These are phyloP conservation scores for Hirtodrosophila histrioides DNA, from an alignment of 2,888 invertebrate species.

Conservation along the genomic window DNA sequence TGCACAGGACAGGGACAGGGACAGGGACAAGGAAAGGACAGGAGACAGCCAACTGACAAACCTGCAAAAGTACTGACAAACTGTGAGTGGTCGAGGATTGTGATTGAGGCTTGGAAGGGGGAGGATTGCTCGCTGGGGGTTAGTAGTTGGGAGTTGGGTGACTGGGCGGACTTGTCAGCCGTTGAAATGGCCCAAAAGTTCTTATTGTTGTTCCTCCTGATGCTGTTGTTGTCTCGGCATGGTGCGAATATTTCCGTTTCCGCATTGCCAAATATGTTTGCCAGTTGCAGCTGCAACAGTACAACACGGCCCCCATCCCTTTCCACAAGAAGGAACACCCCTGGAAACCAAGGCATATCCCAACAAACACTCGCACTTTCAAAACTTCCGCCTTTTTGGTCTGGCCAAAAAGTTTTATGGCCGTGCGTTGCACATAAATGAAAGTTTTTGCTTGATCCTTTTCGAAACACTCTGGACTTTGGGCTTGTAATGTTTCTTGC, in stretches of 20 bases:
- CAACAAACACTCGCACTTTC: constrained; percentile 76
- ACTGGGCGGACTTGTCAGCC: constrained; percentile 51
- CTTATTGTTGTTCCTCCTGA: constrained; percentile 38
- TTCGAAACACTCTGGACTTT: constrained; percentile 33
- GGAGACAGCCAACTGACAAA: constrained; percentile 45
- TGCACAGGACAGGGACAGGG: constrained; percentile 19
- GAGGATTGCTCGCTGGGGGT: background rate
- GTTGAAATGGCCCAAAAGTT: constrained; percentile 70
- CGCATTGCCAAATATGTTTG: constrained; percentile 78
- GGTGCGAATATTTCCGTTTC: constrained; percentile 81
- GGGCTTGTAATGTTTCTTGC: constrained; percentile 22
- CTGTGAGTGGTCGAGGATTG: constrained; percentile 53
- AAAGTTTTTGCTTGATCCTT: constrained; percentile 68
- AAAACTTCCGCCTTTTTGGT: constrained; percentile 58
- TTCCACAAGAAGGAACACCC: constrained; percentile 15
- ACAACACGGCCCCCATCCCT: background rate
- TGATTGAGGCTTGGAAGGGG: constrained; percentile 16
- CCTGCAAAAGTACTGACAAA: constrained; percentile 66
- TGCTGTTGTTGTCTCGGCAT: constrained; percentile 65
- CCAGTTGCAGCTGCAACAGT: constrained; percentile 54
- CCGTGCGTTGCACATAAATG: constrained; percentile 77
- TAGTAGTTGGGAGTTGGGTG: background rate
- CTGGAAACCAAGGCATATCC: too few relatives aligned
- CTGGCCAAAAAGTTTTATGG: constrained; percentile 68
- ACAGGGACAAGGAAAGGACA: constrained; percentile 27